A percentile compares a stretch with the other conserved stretches of the same genome.
Conservation (phyloP, 2,888 invertebrate species). For the Aphidius colemani region DNA sequence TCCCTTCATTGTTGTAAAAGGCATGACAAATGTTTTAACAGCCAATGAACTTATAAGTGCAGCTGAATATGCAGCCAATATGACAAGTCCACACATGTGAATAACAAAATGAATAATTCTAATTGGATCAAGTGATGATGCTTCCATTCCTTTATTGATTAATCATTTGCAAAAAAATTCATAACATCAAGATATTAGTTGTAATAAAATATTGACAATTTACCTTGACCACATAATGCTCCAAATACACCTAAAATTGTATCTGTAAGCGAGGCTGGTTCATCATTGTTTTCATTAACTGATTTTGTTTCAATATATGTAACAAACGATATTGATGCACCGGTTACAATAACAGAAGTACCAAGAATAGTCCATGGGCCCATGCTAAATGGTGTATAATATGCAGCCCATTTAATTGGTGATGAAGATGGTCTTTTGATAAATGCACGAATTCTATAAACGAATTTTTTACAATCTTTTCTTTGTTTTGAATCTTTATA, state of each 20-base stretch:
- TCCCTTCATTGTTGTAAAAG: conserved; percentile 56
- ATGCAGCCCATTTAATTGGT: conserved; percentile 52
- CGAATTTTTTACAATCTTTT: no score
- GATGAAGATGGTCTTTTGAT: conserved; percentile 49
- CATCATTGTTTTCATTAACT: neutral
- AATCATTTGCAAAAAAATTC: neutral
- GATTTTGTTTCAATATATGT: conserved; percentile 30
- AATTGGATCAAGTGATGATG: conserved; percentile 44
- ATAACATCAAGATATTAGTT: no score
- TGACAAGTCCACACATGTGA: conserved; percentile 50
- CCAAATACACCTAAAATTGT: conserved; percentile 47
- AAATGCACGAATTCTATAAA: conserved; percentile 48
- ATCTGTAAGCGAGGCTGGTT: conserved; percentile 36
- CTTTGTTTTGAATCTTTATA: neutral
- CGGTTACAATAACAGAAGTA: conserved; percentile 42
- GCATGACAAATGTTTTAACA: conserved; percentile 51
- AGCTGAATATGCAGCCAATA: conserved; percentile 56
- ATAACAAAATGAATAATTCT: conserved; percentile 50
- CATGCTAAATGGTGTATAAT: conserved; percentile 48
- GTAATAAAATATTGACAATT: neutral
- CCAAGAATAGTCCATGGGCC: conserved; percentile 49
- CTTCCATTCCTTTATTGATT: conserved; percentile 41
- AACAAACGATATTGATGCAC: conserved; percentile 40
- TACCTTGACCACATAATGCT: conserved; percentile 54
- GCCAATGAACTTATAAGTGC: conserved; percentile 55